Evolutionary conservation across 1,140 invertebrate genomes (phyloP), one percentile per base, ranked within the genome.

Genomic region (Ceratosolen fusciceps): DNA sequence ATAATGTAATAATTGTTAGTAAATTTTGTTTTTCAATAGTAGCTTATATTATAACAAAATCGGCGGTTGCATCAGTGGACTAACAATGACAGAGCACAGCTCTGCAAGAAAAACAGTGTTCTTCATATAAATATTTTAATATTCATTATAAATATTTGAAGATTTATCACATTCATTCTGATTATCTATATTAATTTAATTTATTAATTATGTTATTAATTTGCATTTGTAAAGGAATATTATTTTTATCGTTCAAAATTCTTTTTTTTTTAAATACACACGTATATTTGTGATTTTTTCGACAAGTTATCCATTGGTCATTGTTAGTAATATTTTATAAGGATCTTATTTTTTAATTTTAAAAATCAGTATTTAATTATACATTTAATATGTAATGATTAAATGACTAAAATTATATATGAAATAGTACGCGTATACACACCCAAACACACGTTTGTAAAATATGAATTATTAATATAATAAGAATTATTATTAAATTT

Each of bases 121-220:
- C 74, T 70, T 84, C 77, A 56, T 54, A n/a, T 79, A 26, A 49
- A 79, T 58, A 74, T 39, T n/a, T 37, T 29, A 68, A 74, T 74
- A 74, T 74, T 73, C 47, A 70, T 80, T 54, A 80, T 72, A 54
- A 34, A 60, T 56, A 72, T 39, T 76, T 72, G 7, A 76, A 76
- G 60, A 76, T 37, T 80, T 88, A 88, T 88, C 88, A 90, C 88
- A 90, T 89, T 88, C 89, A 87, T 87, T 88, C 84, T 86, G 86
- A 81, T 87, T 88, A 88, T 82, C 83, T 80, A 84, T 47, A 76
- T 80, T 65, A 21, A 56, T 73, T 60, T 62, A 21, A 73, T 74
- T 58, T 56, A 79, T 58, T 74, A 58, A 70, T 71, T 60, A 80
- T 74, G 70, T 58, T 80, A 56, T 47, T 58, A 70, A 31, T 37